Conservation (phyloP, 2,888 invertebrate species). For the Sericinus montela region DNA sequence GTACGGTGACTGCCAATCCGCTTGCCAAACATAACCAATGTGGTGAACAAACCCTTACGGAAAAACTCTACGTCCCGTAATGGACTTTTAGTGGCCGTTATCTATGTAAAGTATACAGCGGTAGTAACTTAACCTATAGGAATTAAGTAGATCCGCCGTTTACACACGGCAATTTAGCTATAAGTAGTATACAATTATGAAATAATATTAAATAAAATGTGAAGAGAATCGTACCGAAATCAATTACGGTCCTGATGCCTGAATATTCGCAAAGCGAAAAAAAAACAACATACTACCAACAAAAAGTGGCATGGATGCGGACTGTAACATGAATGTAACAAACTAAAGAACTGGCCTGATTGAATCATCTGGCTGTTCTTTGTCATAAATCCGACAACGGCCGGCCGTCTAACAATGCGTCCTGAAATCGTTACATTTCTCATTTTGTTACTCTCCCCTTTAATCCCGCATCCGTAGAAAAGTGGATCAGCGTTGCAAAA, state of each 20-base stretch:
- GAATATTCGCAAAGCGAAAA: not conserved
- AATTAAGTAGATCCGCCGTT: too few relatives aligned
- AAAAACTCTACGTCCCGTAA: too few relatives aligned
- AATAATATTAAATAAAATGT: too few relatives aligned
- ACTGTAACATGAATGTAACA: slow-evolving; percentile 74
- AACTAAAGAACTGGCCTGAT: slow-evolving; percentile 76
- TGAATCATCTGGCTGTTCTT: slow-evolving; percentile 78
- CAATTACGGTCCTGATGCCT: not conserved
- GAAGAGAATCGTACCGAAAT: too few relatives aligned
- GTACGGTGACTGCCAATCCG: too few relatives aligned
- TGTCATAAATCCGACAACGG: slow-evolving; percentile 79
- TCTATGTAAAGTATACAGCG: too few relatives aligned
- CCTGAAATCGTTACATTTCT: slow-evolving; percentile 78
- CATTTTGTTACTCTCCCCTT: slow-evolving; percentile 78
- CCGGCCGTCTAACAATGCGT: slow-evolving; percentile 73
- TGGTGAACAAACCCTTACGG: too few relatives aligned
- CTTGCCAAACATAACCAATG: too few relatives aligned
- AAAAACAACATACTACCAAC: slow-evolving; percentile 45
- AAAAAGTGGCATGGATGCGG: slow-evolving; percentile 62
- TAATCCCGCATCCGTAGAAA: slow-evolving; percentile 78
- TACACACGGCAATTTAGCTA: too few relatives aligned
- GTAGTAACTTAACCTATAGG: too few relatives aligned
- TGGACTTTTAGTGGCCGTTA: too few relatives aligned
- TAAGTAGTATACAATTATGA: too few relatives aligned
- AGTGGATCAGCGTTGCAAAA: slow-evolving; percentile 76